Percentiles rank a stretch among this genome's conserved stretches.
Conservation (phyloP, 2,113 vertebrate genomes). For the Xiphophorus couchianus region DNA sequence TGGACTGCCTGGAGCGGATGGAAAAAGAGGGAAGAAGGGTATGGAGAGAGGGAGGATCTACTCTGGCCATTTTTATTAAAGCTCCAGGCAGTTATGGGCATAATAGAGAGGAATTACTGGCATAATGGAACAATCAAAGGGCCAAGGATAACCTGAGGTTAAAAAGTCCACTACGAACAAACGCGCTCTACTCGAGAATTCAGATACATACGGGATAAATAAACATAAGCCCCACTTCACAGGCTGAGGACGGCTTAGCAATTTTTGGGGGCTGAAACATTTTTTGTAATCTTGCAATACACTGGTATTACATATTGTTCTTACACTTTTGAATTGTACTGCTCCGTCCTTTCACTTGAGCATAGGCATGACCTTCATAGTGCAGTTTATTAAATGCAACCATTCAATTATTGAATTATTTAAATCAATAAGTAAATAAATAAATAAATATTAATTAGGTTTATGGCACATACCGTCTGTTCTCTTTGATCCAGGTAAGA, state of each 20-base stretch:
- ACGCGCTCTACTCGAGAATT: not conserved
- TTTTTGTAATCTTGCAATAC: too few relatives aligned
- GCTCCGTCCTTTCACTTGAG: too few relatives aligned
- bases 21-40: conserved; percentile 89
- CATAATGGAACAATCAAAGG: conserved; percentile 40
- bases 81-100: conserved; percentile 35
- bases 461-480: not conserved
- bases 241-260: not conserved
- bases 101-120: conserved; percentile 34
- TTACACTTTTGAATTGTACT: too few relatives aligned
- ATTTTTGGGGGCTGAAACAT: not conserved
- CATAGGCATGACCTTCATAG: too few relatives aligned
- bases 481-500: too few relatives aligned
- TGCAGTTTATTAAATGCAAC: not conserved
- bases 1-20: conserved; percentile 85
- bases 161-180: not conserved
- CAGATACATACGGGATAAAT: not conserved
- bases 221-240: not conserved
- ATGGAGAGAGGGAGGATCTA: conserved; percentile 63
- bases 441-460: not conserved
- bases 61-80: not conserved
- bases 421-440: not conserved
- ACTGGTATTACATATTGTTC: too few relatives aligned
- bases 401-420: not conserved
- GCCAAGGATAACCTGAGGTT: too few relatives aligned